Evolutionary conservation across 2,888 invertebrate genomes (phyloP).

Genomic region (Rotaria socialis): DNA sequence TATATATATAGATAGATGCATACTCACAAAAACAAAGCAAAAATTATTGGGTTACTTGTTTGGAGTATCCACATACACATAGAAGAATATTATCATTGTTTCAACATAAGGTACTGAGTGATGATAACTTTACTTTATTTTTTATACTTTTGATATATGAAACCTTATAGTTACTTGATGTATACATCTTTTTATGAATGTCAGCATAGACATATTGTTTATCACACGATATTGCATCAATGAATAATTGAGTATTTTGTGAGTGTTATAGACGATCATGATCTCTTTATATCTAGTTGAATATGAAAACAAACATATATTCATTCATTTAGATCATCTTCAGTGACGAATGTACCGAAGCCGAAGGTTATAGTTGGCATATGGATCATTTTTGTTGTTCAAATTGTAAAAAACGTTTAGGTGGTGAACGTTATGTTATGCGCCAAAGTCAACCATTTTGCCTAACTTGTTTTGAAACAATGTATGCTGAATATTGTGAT

Average conservation of each 20-base stretch:
- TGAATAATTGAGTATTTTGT: not conserved
- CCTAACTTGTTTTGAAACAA: constrained; percentile 85
- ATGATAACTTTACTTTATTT: not conserved
- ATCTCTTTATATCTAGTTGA: too few species aligned
- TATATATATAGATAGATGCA: too few species aligned
- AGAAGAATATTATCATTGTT: not conserved
- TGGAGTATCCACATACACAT: not conserved
- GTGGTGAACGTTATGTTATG: constrained; percentile 96
- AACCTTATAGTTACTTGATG: not conserved
- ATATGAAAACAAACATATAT: not conserved
- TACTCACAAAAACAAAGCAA: not conserved
- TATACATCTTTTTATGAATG: not conserved
- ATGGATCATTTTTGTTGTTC: constrained; percentile 98
- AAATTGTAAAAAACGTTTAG: constrained; percentile 76
- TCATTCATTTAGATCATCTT: constrained; percentile 71
- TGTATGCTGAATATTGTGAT: constrained; percentile 94
- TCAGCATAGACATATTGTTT: not conserved
- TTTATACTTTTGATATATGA: not conserved
- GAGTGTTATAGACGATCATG: too few species aligned
- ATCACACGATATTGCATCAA: not conserved
- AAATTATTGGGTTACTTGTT: not conserved
- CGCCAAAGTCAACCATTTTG: constrained; percentile 87
- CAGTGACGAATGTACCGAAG: constrained; percentile 98
- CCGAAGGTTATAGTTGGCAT: constrained; percentile 96
- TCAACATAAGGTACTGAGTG: not conserved